phyloP scores from a whole-genome alignment of 2,113 vertebrate species.

The Nipponia nippon region DNA sequence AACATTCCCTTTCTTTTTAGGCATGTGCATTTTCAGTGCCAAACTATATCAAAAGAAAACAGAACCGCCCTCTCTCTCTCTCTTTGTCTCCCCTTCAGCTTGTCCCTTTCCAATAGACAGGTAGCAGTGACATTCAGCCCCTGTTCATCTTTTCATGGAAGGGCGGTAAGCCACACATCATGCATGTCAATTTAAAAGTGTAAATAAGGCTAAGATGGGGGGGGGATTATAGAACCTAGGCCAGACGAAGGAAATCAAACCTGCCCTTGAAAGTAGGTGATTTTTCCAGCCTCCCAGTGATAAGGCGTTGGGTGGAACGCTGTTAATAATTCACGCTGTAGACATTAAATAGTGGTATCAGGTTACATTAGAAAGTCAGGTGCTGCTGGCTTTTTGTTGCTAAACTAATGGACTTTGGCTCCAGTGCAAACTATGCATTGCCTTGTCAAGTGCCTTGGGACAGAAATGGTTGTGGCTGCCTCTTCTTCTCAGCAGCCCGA shows the following conservation, averaged over 20 bases:
- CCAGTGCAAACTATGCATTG: background rate
- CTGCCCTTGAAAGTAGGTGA: background rate
- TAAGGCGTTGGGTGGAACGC: background rate
- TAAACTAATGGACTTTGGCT: slow-evolving; percentile 36
- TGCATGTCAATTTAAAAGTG: background rate
- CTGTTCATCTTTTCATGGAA: background rate
- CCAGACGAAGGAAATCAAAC: background rate
- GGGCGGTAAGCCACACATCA: background rate
- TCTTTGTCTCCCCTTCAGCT: background rate
- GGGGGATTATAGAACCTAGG: background rate
- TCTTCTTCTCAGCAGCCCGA: background rate
- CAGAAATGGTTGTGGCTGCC: background rate
- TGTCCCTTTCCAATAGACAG: background rate
- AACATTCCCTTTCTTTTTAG: background rate
- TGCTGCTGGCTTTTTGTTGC: background rate
- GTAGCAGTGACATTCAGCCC: background rate
- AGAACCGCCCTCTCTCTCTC: background rate
- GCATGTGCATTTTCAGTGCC: background rate
- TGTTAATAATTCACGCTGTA: slow-evolving; percentile 39
- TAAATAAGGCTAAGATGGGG: background rate
- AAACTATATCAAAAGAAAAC: background rate
- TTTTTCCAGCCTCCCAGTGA: background rate
- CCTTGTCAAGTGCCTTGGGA: background rate
- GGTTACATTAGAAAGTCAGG: background rate
- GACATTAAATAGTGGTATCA: slow-evolving; percentile 4